These are phyloP conservation scores for Aselliscus stoliczkanus DNA, from an alignment of 2,797 vertebrate genomes.

Conservation along the genomic window DNA sequence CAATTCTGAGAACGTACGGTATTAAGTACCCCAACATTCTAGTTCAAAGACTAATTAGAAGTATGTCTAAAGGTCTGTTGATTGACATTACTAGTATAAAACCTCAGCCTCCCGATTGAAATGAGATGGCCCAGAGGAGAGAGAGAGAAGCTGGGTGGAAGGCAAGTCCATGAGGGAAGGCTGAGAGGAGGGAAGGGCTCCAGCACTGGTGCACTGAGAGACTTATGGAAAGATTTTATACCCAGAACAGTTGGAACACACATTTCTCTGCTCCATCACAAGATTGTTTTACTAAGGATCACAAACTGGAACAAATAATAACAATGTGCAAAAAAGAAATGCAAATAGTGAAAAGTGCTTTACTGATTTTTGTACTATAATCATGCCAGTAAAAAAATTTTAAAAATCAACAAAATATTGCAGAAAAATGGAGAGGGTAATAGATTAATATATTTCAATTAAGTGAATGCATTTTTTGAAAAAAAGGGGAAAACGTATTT, in stretches of 20 bases:
- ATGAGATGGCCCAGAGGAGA: background rate
- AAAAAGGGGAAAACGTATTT: background rate
- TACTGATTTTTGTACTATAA: background rate
- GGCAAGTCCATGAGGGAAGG: too few species aligned
- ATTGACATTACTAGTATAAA: background rate
- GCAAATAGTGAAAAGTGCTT: background rate
- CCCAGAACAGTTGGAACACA: background rate
- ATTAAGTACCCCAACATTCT: background rate
- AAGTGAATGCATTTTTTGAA: background rate
- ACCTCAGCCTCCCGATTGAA: background rate
- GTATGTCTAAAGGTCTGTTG: background rate
- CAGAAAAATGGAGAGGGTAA: background rate
- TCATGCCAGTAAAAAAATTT: background rate
- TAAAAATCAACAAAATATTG: background rate
- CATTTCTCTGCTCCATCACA: background rate
- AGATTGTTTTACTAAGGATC: background rate
- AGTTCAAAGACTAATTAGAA: background rate
- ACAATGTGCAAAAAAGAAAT: background rate
- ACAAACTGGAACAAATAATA: background rate
- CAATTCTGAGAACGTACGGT: background rate
- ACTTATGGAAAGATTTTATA: background rate
- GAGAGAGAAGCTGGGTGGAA: background rate
- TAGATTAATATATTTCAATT: background rate
- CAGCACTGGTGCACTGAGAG: background rate
- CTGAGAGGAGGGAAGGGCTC: background rate